phyloP scores from a whole-genome alignment of 2,113 vertebrate genomes.

The Cercocebus atys region DNA sequence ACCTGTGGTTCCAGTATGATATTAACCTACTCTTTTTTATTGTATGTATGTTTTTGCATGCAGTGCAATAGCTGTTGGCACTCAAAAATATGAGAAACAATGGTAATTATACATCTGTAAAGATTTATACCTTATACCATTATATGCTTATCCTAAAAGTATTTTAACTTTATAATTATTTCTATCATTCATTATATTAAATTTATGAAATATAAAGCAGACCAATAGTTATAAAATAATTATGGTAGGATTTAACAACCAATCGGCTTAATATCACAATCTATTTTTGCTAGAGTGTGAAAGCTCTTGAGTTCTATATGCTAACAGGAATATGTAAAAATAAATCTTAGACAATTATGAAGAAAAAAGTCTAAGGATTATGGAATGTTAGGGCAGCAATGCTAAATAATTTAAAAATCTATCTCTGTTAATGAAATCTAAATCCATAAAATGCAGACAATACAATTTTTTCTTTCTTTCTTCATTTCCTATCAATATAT shows the following conservation, averaged over 20 bases:
- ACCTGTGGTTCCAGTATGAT: not conserved
- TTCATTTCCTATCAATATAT: not conserved
- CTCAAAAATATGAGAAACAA: not conserved
- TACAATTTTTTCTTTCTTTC: not conserved
- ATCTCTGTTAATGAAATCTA: not conserved
- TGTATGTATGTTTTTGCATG: not conserved
- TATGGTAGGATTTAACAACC: not conserved
- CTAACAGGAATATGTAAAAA: not conserved
- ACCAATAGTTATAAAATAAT: not conserved
- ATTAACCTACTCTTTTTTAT: not conserved
- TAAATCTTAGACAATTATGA: not conserved
- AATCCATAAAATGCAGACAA: not conserved
- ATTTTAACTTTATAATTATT: constrained; percentile 27
- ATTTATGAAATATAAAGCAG: not conserved
- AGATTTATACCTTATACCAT: not conserved
- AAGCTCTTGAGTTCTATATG: not conserved
- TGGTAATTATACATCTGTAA: not conserved
- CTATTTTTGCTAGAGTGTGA: not conserved
- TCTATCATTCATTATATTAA: constrained; percentile 22
- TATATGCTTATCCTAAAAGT: not conserved
- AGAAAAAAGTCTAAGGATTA: not conserved
- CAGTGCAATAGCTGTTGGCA: not conserved
- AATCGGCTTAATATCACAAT: not conserved
- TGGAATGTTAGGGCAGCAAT: not conserved
- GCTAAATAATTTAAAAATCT: not conserved